Evolutionary conservation across 2,888 invertebrate species (phyloP), one percentile per base, ranked within the genome.

Genomic region (Lycophotia porphyrea): DNA sequence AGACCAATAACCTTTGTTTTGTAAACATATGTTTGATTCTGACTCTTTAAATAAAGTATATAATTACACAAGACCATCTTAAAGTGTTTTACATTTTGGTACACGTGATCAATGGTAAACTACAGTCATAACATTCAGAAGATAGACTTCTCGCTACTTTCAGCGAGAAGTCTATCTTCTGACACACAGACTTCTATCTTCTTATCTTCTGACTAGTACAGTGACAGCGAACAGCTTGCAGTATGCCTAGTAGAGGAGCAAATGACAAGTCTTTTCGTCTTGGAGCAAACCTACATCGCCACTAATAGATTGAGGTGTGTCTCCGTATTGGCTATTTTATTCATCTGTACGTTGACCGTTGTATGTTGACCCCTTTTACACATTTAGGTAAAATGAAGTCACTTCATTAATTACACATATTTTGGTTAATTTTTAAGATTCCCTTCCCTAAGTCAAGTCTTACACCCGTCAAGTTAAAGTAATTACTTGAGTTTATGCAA

Each of bases 1-100:
- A 81, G 58, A 65, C 24, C 49, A 58, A 44, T 36, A 34, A 42
- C 79, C 42, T 65, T 61, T 66, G 47, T 18, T 64, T 47, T 21
- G 13, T 18, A 39, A 21, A 36, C n/a, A 18, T 39, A 34, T 44
- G 58, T 39, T 74, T 42, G 15, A n/a, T 60, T 47, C 1, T 72
- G 31, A 3, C 2, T 42, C 8, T 63, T 31, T 18, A n/a, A 61
- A 44, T 52, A 31, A 61, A 49, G 4, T 42, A 3, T 34, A 31
- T 55, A 39, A 34, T 21, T 34, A 39, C 2, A 34, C 55, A 55
- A 24, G 1, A 47, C 5, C 31, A 42, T 15, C 21, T 4, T 9
- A 44, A 21, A 34, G 5, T 63, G 2, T 34, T 1, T 39, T 42
- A n/a, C 11, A 65, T 34, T 34, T 44, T n/a, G 24, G 27, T 21